These are phyloP conservation scores for Pteropus rufus DNA, from an alignment of 2,797 vertebrate species.

Conservation along the genomic window DNA sequence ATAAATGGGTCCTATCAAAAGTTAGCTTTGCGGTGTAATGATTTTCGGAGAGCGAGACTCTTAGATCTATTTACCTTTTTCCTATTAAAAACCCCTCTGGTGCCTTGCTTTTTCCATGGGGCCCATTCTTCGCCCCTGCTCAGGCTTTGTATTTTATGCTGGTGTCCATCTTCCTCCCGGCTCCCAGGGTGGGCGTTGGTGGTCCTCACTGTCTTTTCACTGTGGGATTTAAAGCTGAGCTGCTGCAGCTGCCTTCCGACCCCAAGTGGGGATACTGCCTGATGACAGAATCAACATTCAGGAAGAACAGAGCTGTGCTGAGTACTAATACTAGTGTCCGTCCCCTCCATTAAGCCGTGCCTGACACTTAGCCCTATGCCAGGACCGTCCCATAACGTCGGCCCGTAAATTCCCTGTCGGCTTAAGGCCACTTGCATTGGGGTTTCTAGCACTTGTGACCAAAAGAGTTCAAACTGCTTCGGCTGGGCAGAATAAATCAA, in stretches of 20 bases:
- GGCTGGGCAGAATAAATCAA: background rate
- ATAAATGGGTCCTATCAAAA: background rate
- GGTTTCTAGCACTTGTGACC: background rate
- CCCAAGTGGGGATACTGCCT: background rate
- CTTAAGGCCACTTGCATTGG: background rate
- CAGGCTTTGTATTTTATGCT: background rate
- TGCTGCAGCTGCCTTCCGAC: background rate
- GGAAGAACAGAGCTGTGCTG: background rate
- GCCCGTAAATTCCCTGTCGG: background rate
- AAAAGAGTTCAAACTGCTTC: background rate
- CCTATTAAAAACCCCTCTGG: background rate
- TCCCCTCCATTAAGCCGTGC: background rate
- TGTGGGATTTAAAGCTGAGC: background rate
- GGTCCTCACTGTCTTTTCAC: background rate
- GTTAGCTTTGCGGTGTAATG: background rate
- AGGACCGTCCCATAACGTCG: background rate
- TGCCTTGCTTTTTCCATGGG: background rate
- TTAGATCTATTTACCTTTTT: background rate
- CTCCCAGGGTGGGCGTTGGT: background rate
- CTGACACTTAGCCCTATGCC: background rate
- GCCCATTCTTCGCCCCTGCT: accelerated
- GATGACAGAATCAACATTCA: background rate
- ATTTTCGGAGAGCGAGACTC: no score
- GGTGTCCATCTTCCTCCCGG: background rate
- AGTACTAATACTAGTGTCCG: accelerated